These are phyloP conservation scores for Drosophila recens DNA, from an alignment of 2,888 invertebrate genomes.

Conservation along the genomic window DNA sequence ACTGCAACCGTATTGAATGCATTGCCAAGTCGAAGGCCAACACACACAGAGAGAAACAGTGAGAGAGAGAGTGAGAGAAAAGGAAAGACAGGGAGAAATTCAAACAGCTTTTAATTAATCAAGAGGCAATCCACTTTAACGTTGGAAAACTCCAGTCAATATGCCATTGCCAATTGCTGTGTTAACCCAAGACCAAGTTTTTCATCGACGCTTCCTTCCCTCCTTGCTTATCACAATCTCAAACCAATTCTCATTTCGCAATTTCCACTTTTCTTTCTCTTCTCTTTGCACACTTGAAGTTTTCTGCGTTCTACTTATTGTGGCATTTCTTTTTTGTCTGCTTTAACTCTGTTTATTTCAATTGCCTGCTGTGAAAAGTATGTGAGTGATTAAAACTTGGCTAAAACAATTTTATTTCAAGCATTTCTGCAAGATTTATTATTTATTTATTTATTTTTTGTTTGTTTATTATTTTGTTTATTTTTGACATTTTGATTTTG, in stretches of 20 bases:
- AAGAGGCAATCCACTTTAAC: slow-evolving; percentile 74
- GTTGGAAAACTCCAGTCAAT: slow-evolving; percentile 60
- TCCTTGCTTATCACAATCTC: not conserved
- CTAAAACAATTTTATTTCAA: too few relatives aligned
- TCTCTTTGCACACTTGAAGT: slow-evolving; percentile 13
- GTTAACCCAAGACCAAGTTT: slow-evolving; percentile 17
- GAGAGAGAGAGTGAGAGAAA: not conserved
- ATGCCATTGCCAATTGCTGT: slow-evolving; percentile 64
- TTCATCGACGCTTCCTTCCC: slow-evolving; percentile 1
- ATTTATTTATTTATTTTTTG: too few relatives aligned
- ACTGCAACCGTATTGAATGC: slow-evolving; percentile 17
- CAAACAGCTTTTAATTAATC: slow-evolving; percentile 76
- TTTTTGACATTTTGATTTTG: too few relatives aligned
- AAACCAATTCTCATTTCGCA: slow-evolving; percentile 1
- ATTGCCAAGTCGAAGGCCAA: slow-evolving; percentile 14
- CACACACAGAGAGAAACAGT: slow-evolving; percentile 9
- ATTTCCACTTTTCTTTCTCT: not conserved
- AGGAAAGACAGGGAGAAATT: slow-evolving; percentile 2
- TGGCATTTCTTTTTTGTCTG: slow-evolving; percentile 23
- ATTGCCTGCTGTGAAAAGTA: not conserved
- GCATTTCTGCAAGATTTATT: too few relatives aligned
- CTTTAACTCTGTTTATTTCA: not conserved
- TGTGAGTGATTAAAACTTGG: not conserved
- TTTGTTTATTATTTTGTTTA: too few relatives aligned
- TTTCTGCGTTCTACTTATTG: slow-evolving; percentile 23